A percentile compares a stretch with the other conserved stretches of the same genome.
Conservation (phyloP, 2,797 vertebrate genomes). For the Hafferia zeledoni region DNA sequence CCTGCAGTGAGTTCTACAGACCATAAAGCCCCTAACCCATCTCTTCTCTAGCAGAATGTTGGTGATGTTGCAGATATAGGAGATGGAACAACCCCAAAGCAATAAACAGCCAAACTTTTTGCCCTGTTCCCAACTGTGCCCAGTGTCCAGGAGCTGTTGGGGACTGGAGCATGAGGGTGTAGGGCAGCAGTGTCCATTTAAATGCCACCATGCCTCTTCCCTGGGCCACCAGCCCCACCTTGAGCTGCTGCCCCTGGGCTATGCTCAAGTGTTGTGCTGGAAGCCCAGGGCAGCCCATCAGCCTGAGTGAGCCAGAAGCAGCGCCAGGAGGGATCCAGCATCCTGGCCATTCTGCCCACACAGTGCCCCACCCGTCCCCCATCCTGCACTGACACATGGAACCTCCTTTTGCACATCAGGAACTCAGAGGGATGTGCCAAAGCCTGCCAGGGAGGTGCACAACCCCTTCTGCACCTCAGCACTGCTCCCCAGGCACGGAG, state of each 20-base stretch:
- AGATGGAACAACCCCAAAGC: background rate
- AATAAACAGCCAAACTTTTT: background rate
- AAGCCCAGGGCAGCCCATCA: background rate
- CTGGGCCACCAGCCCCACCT: background rate
- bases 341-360: background rate
- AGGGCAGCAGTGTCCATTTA: background rate
- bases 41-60: background rate
- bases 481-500: background rate
- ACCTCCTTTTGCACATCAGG: background rate
- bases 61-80: background rate
- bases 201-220: background rate
- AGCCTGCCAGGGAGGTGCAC: background rate
- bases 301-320: background rate
- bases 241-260: background rate
- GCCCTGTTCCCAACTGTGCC: background rate
- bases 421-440: background rate
- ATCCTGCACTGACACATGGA: background rate
- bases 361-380: background rate
- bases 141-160: background rate
- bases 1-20: background rate
- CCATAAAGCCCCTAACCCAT: background rate
- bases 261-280: background rate
- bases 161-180: fast-evolving
- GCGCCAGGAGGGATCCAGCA: background rate
- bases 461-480: background rate